Base-by-base conservation (phyloP, 1,140 invertebrate species). In the Brachionus angularis region DNA sequence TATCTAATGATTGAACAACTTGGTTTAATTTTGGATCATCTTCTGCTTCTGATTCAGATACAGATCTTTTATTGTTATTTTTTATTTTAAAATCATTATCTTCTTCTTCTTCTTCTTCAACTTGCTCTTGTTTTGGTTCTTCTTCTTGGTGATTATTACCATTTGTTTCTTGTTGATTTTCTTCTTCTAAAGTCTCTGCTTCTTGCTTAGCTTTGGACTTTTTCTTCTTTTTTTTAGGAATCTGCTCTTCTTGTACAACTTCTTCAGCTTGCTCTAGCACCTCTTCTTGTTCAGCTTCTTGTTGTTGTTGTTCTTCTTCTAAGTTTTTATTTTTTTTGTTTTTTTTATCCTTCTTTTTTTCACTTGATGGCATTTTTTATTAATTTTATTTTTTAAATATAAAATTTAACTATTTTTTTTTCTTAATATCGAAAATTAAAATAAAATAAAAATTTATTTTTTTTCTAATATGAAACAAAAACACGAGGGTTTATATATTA, bases 311-410 rank as follows among this genome's bases (percentile, higher is more conserved):
- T 33, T 46, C 25, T 36, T 46, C 23, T 50, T 46, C 47, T 46
- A 31, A 23, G 12, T 67, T 44, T 42, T 67, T 67, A n/a, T 67
- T 67, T 12, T 67, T 67, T 34, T 67, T 67, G 10, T 52, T 16
- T n/a, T n/a, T n/a, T 50, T 67, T 67, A 21, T 33, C 47, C 47
- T 47, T 67, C 47, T 67, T 64, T 44, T 18, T 34, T 61, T 21
- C 7, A 8, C 10, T 2, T 7, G 21, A 31, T 16, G 34, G 21
- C 16, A 33, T 36, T 55, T 33, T 55, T 16, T 21, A 58, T 36
- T 36, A 36, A 36, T 0, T 58, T 58, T 58, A n/a, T n/a, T n/a
- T n/a, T n/a, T n/a, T n/a, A n/a, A n/a, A n/a, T n/a, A n/a, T n/a
- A n/a, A n/a, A n/a, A n/a, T n/a, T n/a, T n/a, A n/a, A n/a, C n/a